A percentile compares a stretch with the other conserved stretches of the same genome.
Evolutionary conservation across 2,797 vertebrate species (phyloP).

Genomic region (Hydrophis major): DNA sequence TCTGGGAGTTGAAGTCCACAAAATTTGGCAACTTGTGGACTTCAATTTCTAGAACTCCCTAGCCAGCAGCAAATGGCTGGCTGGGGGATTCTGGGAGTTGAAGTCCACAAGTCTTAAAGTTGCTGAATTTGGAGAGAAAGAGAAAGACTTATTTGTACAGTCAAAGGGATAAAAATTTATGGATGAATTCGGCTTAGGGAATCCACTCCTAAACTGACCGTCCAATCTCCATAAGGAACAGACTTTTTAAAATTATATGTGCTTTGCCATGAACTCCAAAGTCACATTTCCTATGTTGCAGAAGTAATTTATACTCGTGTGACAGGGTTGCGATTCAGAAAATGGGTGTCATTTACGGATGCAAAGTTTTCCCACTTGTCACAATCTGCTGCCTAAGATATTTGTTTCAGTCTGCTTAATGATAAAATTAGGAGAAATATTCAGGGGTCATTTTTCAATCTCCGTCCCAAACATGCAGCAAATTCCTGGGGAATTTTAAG

Average conservation of each 20-base stretch:
- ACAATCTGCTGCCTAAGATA: too few relatives aligned
- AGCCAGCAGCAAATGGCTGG: neutral
- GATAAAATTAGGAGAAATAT: neutral
- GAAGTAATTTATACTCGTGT: too few relatives aligned
- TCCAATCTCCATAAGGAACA: neutral
- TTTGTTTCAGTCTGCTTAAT: neutral
- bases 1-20: too few relatives aligned
- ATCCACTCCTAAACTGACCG: neutral
- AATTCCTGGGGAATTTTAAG: neutral
- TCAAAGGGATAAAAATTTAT: slow-evolving; percentile 12
- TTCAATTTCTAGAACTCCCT: neutral
- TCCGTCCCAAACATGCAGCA: neutral
- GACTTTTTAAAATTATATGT: neutral
- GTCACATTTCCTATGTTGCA: neutral
- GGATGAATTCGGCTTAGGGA: neutral
- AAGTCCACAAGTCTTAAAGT: neutral
- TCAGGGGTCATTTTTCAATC: neutral
- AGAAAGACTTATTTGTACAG: neutral
- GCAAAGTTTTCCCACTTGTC: neutral
- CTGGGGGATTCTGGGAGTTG: neutral
- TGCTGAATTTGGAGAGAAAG: neutral
- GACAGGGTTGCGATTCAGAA: neutral
- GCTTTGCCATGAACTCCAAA: too few relatives aligned
- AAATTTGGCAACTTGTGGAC: neutral
- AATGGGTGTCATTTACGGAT: neutral